Percentiles rank a stretch among this genome's conserved stretches.
phyloP scores from a whole-genome alignment of 2,888 invertebrate genomes.

The Drosophila paranaensis region DNA sequence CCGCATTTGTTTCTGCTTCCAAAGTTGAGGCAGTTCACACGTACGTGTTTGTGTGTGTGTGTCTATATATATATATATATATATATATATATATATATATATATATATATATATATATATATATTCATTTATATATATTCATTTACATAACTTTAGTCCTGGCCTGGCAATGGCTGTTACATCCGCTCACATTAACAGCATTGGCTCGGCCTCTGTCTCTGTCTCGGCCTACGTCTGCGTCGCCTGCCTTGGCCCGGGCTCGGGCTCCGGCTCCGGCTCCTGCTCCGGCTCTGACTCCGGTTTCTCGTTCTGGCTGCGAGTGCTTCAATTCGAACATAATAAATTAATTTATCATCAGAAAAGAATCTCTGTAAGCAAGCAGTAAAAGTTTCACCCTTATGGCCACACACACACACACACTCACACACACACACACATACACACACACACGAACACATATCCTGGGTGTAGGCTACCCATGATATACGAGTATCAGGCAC shows the following conservation, averaged over 20 bases:
- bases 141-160: conserved; percentile 51
- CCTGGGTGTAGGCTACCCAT: conserved; percentile 37
- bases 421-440: conserved; percentile 39
- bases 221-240: neutral
- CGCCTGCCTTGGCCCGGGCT: neutral
- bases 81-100: conserved; percentile 14
- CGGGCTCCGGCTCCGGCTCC: neutral
- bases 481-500: conserved; percentile 47
- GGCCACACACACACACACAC: conserved; percentile 35
- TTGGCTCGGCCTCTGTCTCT: conserved; percentile 36
- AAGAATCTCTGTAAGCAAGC: conserved; percentile 76
- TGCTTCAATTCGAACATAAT: conserved; percentile 83
- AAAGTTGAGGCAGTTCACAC: conserved; percentile 49
- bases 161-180: conserved; percentile 50
- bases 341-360: conserved; percentile 84
- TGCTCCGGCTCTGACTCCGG: conserved; percentile 8
- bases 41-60: conserved; percentile 11
- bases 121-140: conserved; percentile 22
- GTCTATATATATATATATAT: conserved; percentile 9
- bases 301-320: conserved; percentile 47
- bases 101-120: conserved; percentile 16
- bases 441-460: conserved; percentile 30
- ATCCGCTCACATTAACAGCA: conserved; percentile 64
- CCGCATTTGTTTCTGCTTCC: conserved; percentile 34
- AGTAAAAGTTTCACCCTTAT: conserved; percentile 77